Percentiles rank a stretch among this genome's conserved stretches.
Evolutionary conservation across 2,113 vertebrate genomes (phyloP).

Genomic region (Ivindomyrus marchei): DNA sequence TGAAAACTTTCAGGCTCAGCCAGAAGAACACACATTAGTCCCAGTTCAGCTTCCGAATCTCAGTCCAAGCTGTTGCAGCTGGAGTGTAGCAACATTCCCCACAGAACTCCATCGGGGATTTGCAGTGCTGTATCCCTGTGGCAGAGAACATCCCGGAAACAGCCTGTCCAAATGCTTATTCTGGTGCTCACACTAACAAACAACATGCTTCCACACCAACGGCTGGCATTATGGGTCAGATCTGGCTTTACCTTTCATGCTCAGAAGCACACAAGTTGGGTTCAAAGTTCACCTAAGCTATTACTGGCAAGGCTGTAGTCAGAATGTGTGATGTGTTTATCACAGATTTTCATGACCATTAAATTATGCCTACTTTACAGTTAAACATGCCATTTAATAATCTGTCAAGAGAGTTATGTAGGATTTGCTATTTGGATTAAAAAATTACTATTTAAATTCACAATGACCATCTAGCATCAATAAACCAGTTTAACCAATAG

Average conservation of each 20-base stretch:
- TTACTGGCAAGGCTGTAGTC: not conserved
- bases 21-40: not conserved
- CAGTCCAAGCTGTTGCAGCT: not conserved
- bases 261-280: not conserved
- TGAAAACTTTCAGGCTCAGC: not conserved
- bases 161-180: not conserved
- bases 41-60: not conserved
- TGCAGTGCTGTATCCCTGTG: not conserved
- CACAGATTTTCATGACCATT: not conserved
- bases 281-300: not conserved
- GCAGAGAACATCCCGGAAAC: not conserved
- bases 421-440: not conserved
- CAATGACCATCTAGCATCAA: not conserved
- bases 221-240: not conserved
- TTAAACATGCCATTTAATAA: not conserved
- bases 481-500: not conserved
- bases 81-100: not conserved
- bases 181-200: not conserved
- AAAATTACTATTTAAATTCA: not conserved
- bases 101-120: not conserved
- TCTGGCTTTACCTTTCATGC: not conserved
- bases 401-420: not conserved
- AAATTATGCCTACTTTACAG: not conserved
- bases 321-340: not conserved
- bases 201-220: not conserved